Evolutionary conservation across 2,113 vertebrate genomes (phyloP).

Genomic region (Gallinago media): DNA sequence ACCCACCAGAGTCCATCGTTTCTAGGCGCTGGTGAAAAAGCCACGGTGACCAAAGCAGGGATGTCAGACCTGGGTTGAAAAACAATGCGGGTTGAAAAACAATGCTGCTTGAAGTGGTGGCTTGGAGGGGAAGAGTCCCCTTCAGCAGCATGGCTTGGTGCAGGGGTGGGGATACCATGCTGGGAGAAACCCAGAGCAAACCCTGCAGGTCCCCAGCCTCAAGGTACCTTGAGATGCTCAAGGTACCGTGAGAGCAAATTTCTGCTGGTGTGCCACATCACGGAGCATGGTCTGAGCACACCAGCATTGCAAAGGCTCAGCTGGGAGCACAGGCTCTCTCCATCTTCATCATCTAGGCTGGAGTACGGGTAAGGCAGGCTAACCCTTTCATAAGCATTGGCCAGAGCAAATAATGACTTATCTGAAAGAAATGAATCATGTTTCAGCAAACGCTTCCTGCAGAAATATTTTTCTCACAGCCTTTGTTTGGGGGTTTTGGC

Average conservation of each 20-base stretch:
- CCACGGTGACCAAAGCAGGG: not conserved
- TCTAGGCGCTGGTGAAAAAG: not conserved
- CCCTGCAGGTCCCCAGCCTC: not conserved
- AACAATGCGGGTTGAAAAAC: constrained; percentile 4
- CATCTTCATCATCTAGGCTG: not conserved
- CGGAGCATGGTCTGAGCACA: accelerated
- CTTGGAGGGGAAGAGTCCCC: not conserved
- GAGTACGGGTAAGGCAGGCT: not conserved
- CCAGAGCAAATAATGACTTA: not conserved
- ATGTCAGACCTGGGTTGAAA: not conserved
- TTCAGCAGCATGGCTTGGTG: not conserved
- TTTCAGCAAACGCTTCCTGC: constrained; percentile 48
- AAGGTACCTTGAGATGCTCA: not conserved
- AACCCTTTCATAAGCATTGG: constrained; percentile 17
- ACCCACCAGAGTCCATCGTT: not conserved
- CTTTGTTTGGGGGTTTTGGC: constrained; percentile 57
- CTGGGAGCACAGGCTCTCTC: not conserved
- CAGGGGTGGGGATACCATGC: accelerated
- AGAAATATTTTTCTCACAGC: constrained; percentile 59
- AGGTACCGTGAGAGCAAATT: too few relatives aligned
- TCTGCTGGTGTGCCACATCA: accelerated
- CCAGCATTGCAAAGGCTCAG: not conserved
- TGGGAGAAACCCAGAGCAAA: not conserved
- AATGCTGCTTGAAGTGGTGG: not conserved
- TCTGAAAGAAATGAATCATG: constrained; percentile 48